A percentile compares a stretch with the other conserved stretches of the same genome.
Evolutionary conservation across 1,140 invertebrate genomes (phyloP).

Genomic region (Heliconius melpomene): DNA sequence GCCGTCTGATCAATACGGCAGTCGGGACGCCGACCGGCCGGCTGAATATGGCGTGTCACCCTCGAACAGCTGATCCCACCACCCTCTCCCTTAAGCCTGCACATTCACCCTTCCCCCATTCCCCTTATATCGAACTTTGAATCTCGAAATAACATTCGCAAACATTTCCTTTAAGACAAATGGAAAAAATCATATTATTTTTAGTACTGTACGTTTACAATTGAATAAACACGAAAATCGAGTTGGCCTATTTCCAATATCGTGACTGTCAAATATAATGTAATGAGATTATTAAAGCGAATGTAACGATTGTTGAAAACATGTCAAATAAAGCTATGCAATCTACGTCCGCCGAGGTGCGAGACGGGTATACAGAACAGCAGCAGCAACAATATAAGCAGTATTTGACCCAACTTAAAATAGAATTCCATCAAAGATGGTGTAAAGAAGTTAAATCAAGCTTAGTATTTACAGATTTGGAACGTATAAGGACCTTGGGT

Average conservation of each 20-base stretch:
- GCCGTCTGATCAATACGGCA: constrained; percentile 74
- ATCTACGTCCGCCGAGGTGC: constrained; percentile 46
- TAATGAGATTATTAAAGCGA: constrained; percentile 57
- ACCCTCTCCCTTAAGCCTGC: constrained; percentile 55
- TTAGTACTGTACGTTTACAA: constrained; percentile 33
- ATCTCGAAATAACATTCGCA: constrained; percentile 52
- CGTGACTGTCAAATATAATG: constrained; percentile 35
- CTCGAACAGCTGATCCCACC: constrained; percentile 77
- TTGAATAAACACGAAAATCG: constrained; percentile 41
- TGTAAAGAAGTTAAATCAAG: constrained; percentile 52
- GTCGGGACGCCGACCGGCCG: constrained; percentile 69
- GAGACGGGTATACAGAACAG: constrained; percentile 65
- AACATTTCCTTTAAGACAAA: constrained; percentile 37
- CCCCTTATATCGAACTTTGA: constrained; percentile 51
- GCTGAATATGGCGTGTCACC: constrained; percentile 62
- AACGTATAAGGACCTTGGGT: constrained; percentile 84
- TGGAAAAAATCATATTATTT: constrained; percentile 47
- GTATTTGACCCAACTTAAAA: constrained; percentile 63
- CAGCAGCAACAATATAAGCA: constrained; percentile 70
- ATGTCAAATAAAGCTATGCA: constrained; percentile 48
- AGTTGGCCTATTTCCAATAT: constrained; percentile 45
- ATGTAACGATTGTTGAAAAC: constrained; percentile 42
- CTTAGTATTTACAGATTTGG: constrained; percentile 58
- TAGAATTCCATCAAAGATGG: constrained; percentile 68
- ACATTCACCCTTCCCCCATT: constrained; percentile 60